Conservation (phyloP, 2,797 vertebrate genomes). For the Eulemur coronatus region DNA sequence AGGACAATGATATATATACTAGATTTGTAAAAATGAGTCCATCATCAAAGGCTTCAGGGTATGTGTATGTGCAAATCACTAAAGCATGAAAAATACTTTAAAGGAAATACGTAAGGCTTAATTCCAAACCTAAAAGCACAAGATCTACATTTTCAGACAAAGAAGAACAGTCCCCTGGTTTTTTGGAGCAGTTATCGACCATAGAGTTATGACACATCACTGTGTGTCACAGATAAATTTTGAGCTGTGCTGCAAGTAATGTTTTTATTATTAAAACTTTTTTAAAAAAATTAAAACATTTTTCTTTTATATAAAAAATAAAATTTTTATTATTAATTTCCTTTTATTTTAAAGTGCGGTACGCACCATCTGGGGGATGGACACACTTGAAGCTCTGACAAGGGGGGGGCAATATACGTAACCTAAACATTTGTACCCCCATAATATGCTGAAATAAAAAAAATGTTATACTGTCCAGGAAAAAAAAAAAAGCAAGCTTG, state of each 20-base stretch:
- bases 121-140: conserved; percentile 11
- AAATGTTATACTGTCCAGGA: too few relatives aligned
- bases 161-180: neutral
- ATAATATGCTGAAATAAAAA: too few relatives aligned
- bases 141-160: neutral
- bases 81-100: neutral
- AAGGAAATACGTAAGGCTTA: conserved; percentile 13
- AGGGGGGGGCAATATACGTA: too few relatives aligned
- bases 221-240: neutral
- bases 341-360: neutral
- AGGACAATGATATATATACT: conserved; percentile 33
- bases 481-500: neutral
- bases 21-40: conserved; percentile 20
- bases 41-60: conserved; percentile 15
- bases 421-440: too few relatives aligned
- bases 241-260: neutral
- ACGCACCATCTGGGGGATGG: too few relatives aligned
- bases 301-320: neutral
- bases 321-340: neutral
- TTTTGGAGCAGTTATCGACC: neutral
- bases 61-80: neutral
- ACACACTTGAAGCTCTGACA: too few relatives aligned
- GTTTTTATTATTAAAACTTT: neutral
- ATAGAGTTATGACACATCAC: neutral
- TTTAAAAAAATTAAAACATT: neutral